A percentile compares a stretch with the other conserved stretches of the same genome.
phyloP scores from a whole-genome alignment of 2,888 invertebrate species.

The Trissoscelio sp. region DNA sequence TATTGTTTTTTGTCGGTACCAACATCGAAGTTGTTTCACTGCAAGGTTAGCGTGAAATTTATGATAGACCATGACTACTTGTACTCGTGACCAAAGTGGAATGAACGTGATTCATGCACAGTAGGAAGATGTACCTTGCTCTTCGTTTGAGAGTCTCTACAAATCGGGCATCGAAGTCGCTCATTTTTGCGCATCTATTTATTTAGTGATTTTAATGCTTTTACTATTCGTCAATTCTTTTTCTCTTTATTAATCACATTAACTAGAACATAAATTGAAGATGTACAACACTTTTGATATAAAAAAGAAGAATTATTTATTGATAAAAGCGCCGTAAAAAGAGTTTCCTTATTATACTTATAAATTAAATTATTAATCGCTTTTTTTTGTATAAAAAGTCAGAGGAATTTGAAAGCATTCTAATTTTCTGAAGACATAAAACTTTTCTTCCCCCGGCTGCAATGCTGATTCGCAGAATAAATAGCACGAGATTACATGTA shows the following conservation, averaged over 20 bases:
- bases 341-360: too few species aligned
- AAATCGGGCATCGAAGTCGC: constrained; percentile 80
- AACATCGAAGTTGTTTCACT: constrained; percentile 38
- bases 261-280: neutral
- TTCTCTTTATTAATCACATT: neutral
- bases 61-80: constrained; percentile 59
- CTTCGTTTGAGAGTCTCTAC: constrained; percentile 63
- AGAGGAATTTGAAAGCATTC: neutral
- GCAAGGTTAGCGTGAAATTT: constrained; percentile 53
- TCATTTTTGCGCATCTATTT: constrained; percentile 69
- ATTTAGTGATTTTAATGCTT: constrained; percentile 74
- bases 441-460: neutral
- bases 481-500: constrained; percentile 2
- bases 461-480: constrained; percentile 1
- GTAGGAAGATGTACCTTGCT: constrained; percentile 58
- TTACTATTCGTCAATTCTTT: constrained; percentile 1
- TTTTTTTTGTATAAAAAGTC: neutral
- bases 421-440: constrained; percentile 1
- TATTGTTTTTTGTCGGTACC: constrained; percentile 41
- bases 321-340: too few species aligned
- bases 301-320: too few species aligned
- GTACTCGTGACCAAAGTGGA: constrained; percentile 59
- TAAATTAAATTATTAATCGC: too few species aligned
- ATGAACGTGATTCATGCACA: constrained; percentile 61
- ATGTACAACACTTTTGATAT: too few species aligned